These are phyloP conservation scores for Elachura formosa DNA, from an alignment of 2,113 vertebrate species.

Conservation along the genomic window DNA sequence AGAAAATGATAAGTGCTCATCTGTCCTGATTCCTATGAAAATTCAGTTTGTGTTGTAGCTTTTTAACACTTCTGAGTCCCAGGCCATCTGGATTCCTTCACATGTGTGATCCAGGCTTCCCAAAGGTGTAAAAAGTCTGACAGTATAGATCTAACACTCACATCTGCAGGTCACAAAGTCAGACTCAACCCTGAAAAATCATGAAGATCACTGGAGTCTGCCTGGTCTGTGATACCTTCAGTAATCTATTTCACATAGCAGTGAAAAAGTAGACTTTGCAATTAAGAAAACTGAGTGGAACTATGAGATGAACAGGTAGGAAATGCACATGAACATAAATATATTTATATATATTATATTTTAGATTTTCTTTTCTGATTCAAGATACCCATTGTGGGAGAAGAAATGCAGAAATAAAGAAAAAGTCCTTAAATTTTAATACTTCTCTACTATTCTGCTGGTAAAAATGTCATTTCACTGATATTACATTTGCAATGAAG, in stretches of 20 bases:
- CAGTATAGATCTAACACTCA: not conserved
- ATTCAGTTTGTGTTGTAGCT: not conserved
- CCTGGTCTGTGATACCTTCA: not conserved
- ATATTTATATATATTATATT: not conserved
- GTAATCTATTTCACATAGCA: not conserved
- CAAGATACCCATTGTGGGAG: not conserved
- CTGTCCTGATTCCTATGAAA: not conserved
- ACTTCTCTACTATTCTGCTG: not conserved
- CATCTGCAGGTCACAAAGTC: not conserved
- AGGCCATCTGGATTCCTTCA: not conserved
- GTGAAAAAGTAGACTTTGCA: not conserved
- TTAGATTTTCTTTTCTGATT: not conserved
- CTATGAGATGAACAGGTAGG: not conserved
- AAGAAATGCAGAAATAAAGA: not conserved
- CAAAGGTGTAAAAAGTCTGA: not conserved
- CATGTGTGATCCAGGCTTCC: not conserved
- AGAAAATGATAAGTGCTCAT: not conserved
- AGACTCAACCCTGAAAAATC: not conserved
- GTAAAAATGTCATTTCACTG: not conserved
- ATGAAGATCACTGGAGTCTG: not conserved
- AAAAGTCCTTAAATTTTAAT: not conserved
- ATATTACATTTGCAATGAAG: not conserved
- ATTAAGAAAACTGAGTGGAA: not conserved
- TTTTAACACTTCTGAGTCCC: not conserved
- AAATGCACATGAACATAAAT: not conserved